phyloP scores from a whole-genome alignment of 2,797 vertebrate species.

The Echiichthys vipera region DNA sequence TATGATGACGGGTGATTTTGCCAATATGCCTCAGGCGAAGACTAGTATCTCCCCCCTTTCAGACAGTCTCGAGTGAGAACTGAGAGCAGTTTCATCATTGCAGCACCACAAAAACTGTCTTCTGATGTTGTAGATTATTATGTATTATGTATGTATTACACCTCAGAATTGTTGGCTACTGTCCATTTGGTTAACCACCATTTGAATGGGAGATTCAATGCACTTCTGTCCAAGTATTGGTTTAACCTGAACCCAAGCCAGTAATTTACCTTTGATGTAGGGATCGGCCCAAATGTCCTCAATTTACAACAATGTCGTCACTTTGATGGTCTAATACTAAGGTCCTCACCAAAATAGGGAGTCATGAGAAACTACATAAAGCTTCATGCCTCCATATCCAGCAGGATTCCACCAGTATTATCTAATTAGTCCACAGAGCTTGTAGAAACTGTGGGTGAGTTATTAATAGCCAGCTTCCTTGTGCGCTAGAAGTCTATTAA shows the following conservation, averaged over 20 bases:
- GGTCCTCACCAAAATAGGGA: neutral
- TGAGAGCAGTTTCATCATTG: neutral
- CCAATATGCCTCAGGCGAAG: neutral
- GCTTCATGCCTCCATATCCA: slow-evolving; percentile 15
- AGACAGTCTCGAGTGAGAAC: neutral
- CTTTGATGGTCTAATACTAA: neutral
- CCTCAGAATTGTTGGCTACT: neutral
- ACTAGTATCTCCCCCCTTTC: neutral
- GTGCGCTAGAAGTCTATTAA: slow-evolving; percentile 33
- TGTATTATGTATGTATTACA: neutral
- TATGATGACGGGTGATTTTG: neutral
- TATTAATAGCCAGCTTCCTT: slow-evolving; percentile 28
- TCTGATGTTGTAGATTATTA: no score
- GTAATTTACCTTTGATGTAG: neutral
- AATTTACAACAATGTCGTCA: neutral
- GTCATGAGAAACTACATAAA: no score
- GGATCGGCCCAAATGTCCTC: neutral
- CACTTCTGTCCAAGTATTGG: neutral
- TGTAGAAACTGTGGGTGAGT: slow-evolving; percentile 34
- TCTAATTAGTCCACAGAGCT: slow-evolving; percentile 49
- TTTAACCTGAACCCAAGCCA: neutral
- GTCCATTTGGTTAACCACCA: neutral
- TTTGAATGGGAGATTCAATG: no score
- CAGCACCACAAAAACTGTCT: neutral
- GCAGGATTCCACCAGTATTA: slow-evolving; percentile 25